phyloP scores from a whole-genome alignment of 2,113 vertebrate species.

The Podarcis raffonei region DNA sequence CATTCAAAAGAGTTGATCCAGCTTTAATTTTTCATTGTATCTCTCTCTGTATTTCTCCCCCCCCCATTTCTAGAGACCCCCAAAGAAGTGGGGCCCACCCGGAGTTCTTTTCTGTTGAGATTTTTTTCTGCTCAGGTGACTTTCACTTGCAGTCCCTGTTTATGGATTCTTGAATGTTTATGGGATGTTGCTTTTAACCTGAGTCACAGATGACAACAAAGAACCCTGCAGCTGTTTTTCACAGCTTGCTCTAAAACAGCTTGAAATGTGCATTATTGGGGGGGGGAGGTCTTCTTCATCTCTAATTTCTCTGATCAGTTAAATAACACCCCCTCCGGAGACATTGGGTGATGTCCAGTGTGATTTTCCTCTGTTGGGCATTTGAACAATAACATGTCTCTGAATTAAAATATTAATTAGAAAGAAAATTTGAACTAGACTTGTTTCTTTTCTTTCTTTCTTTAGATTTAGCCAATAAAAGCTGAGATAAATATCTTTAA shows the following conservation, averaged over 20 bases:
- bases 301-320: slow-evolving; percentile 56
- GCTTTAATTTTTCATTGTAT: too few species aligned
- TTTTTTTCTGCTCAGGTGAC: slow-evolving; percentile 25
- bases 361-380: slow-evolving; percentile 14
- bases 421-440: slow-evolving; percentile 48
- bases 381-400: slow-evolving; percentile 37
- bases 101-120: background rate
- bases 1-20: too few species aligned
- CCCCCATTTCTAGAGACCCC: background rate
- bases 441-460: slow-evolving; percentile 15
- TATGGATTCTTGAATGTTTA: background rate
- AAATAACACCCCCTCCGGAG: slow-evolving; percentile 38
- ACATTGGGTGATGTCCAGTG: background rate
- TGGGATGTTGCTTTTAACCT: slow-evolving; percentile 29
- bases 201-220: slow-evolving; percentile 46
- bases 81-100: background rate
- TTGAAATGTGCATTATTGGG: background rate
- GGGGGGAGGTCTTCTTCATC: background rate
- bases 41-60: too few species aligned
- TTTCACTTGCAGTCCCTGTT: background rate
- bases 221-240: slow-evolving; percentile 51
- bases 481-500: slow-evolving; percentile 32
- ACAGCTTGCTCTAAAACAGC: slow-evolving; percentile 21
- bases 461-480: slow-evolving; percentile 49
- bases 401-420: slow-evolving; percentile 35